Evolutionary conservation across 2,888 invertebrate species (phyloP).

Genomic region (Thysanoteuthis rhombus): DNA sequence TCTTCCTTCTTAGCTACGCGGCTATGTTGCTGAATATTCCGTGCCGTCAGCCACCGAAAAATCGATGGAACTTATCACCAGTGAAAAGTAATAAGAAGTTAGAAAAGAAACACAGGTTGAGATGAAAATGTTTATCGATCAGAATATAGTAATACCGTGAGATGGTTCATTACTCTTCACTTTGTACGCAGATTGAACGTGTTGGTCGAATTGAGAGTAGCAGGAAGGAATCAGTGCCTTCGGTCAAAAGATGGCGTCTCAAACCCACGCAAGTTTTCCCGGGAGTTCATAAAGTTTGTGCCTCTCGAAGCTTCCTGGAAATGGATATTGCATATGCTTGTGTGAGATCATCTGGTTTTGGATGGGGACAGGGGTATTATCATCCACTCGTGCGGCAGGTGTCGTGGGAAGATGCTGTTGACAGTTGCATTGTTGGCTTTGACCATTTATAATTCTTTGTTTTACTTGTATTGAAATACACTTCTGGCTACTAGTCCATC

Average conservation of each 20-base stretch:
- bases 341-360: too few species aligned
- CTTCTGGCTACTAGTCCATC: too few species aligned
- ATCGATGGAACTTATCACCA: background rate
- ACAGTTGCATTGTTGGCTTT: too few species aligned
- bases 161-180: background rate
- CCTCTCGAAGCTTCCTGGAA: background rate
- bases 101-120: background rate
- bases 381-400: too few species aligned
- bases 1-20: background rate
- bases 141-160: background rate
- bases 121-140: background rate
- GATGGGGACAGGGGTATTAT: too few species aligned
- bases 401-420: too few species aligned
- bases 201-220: background rate
- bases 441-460: too few species aligned
- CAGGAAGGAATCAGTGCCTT: background rate
- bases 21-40: background rate
- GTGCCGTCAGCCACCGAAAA: background rate
- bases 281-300: background rate
- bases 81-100: background rate
- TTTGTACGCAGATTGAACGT: background rate
- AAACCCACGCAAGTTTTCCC: background rate
- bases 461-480: too few species aligned
- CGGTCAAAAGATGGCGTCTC: background rate
- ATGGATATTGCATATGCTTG: background rate